These are phyloP conservation scores for Trypoxylus dichotomus DNA, from an alignment of 1,140 invertebrate species.

Conservation along the genomic window DNA sequence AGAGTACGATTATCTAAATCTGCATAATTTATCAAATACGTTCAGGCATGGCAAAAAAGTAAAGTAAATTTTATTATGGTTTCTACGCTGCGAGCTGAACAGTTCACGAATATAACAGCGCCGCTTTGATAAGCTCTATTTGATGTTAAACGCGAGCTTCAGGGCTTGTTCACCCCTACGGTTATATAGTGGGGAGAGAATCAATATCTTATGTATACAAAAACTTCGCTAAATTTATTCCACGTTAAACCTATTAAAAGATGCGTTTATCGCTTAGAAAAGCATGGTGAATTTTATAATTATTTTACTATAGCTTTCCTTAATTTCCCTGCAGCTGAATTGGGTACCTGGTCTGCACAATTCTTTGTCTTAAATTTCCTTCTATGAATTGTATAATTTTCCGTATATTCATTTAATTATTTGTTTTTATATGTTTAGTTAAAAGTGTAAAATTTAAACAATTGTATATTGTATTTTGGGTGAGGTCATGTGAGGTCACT, in stretches of 20 bases:
- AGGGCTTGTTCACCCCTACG: constrained; percentile 4
- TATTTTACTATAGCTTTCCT: neutral
- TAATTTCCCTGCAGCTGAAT: neutral
- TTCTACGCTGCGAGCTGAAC: neutral
- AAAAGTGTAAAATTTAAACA: neutral
- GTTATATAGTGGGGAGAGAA: constrained; percentile 13
- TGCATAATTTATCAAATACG: neutral
- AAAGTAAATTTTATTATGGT: neutral
- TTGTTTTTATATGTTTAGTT: neutral
- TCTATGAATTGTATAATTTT: neutral
- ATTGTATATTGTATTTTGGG: constrained; percentile 37
- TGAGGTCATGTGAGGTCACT: constrained; percentile 52
- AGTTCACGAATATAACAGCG: neutral
- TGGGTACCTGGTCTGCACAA: too few relatives aligned
- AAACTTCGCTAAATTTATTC: neutral
- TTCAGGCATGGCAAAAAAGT: neutral
- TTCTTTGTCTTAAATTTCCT: too few relatives aligned
- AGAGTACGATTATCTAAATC: too few relatives aligned
- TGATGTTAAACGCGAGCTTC: constrained; percentile 26
- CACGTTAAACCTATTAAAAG: too few relatives aligned
- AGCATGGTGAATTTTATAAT: too few relatives aligned
- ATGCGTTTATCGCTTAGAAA: too few relatives aligned
- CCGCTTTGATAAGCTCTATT: constrained; percentile 26
- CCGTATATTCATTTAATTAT: neutral
- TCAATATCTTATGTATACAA: constrained; percentile 20